These are phyloP conservation scores for Platycheirus rosarum DNA, from an alignment of 2,888 invertebrate genomes.

Conservation along the genomic window DNA sequence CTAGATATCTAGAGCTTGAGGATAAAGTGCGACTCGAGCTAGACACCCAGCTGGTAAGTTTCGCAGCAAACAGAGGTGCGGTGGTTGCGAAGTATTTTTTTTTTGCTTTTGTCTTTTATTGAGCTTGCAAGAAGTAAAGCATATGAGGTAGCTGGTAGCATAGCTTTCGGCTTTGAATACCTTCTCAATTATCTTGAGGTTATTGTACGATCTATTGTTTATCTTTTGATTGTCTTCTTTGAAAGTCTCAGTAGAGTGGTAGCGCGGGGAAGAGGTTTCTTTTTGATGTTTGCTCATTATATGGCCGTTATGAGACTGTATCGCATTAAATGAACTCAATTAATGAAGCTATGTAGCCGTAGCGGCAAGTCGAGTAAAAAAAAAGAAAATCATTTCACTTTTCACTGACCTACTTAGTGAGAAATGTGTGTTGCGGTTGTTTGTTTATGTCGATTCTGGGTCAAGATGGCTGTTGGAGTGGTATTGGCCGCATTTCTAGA, in stretches of 20 bases:
- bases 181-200: conserved; percentile 42
- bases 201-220: conserved; percentile 56
- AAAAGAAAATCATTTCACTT: conserved; percentile 72
- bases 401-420: conserved; percentile 42
- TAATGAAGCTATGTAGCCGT: conserved; percentile 39
- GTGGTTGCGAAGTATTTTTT: conserved; percentile 21
- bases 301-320: conserved; percentile 53
- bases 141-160: conserved; percentile 14
- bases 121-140: conserved; percentile 42
- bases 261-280: conserved; percentile 8
- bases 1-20: conserved; percentile 60
- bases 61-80: conserved; percentile 32
- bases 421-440: conserved; percentile 21
- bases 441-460: conserved; percentile 50
- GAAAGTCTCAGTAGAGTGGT: not conserved
- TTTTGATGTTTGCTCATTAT: conserved; percentile 53
- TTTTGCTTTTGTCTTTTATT: conserved; percentile 60
- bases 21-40: conserved; percentile 18
- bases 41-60: conserved; percentile 44
- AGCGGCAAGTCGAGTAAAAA: conserved; percentile 8
- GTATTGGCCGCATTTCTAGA: not conserved
- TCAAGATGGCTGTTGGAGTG: conserved; percentile 39
- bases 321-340: conserved; percentile 61
- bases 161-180: conserved; percentile 8
- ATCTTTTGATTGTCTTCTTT: conserved; percentile 32